phyloP scores from a whole-genome alignment of 2,113 vertebrate genomes.

The Tachysurus fulvidraco region DNA sequence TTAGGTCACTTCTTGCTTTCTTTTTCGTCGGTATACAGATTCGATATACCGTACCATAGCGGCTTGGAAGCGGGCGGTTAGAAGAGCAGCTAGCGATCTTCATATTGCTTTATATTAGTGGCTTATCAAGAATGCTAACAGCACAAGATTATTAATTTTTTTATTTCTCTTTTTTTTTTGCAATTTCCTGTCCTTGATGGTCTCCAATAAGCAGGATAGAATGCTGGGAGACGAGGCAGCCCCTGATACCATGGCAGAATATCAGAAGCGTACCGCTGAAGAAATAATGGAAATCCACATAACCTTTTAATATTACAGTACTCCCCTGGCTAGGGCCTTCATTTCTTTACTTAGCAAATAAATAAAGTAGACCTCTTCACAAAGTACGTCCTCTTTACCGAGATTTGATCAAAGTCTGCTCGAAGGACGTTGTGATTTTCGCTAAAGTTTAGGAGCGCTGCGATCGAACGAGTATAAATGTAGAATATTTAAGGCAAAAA shows the following conservation, averaged over 20 bases:
- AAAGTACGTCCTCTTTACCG: not conserved
- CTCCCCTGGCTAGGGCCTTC: not conserved
- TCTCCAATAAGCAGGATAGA: slow-evolving; percentile 11
- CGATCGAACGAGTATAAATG: not conserved
- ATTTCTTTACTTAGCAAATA: slow-evolving; percentile 8
- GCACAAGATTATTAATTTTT: slow-evolving; percentile 27
- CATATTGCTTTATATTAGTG: slow-evolving; percentile 4
- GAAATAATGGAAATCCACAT: slow-evolving; percentile 7
- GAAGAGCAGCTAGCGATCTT: not conserved
- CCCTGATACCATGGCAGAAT: slow-evolving; percentile 1
- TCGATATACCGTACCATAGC: not conserved
- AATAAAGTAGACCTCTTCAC: not conserved
- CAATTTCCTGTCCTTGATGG: slow-evolving; percentile 2
- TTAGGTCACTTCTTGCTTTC: not conserved
- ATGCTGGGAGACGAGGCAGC: slow-evolving; percentile 31
- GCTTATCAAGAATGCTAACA: slow-evolving; percentile 31
- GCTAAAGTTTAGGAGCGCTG: not conserved
- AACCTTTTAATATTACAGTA: slow-evolving; percentile 21
- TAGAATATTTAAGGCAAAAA: not conserved
- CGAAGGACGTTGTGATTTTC: too few relatives aligned
- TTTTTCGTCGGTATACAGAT: not conserved
- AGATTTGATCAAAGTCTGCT: not conserved
- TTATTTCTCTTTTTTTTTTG: slow-evolving; percentile 42
- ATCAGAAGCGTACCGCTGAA: slow-evolving; percentile 29
- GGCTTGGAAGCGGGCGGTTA: not conserved